Evolutionary conservation across 2,797 vertebrate genomes (phyloP), one percentile per base, ranked within the genome.

Genomic region (Xenops minutus): DNA sequence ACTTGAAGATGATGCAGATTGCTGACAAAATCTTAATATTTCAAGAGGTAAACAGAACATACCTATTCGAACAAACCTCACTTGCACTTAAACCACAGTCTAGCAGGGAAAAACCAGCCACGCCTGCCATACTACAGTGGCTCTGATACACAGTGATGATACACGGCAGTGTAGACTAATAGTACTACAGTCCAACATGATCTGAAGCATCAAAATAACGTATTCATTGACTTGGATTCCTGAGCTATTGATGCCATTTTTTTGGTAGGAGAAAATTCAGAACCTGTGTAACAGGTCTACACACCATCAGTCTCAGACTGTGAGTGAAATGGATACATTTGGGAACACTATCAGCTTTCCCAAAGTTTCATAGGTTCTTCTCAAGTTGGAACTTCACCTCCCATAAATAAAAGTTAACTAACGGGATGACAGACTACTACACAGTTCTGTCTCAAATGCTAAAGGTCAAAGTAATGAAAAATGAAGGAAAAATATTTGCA

Each of bases 161-260:
- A 39, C 2, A 3, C 5, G 30, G 41, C 49, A 59, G 16, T 4
- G 14, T 0, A 72, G 12, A 51, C 20, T 48, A 72, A 30, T 0
- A 59, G 34, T 4, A 19, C 46, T 34, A 26, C 16, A 66, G 10
- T 20, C 36, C 8, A 77, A 46, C 10, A 36, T 27, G 32, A 64
- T 7, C 5, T 26, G 7, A 75, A 30, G 10, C 16, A 34, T 9
- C 29, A 72, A 15, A 67, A 76, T 20, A 59, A 89, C 20, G 30
- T 4, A 54, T 51, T 58, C 27, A n/a, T 10, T 83, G 13, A 56
- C n/a, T 51, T 48, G 12, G 63, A 67, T 49, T 74, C 39, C 17
- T 36, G 4, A 91, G 66, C 22, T 66, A 12, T 0, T 49, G 29
- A 41, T 32, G 37, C 68, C 1, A 3, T 24, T 67, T 18, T 10